Conservation (phyloP, 2,888 invertebrate species). For the Dysmachus trigonus region DNA sequence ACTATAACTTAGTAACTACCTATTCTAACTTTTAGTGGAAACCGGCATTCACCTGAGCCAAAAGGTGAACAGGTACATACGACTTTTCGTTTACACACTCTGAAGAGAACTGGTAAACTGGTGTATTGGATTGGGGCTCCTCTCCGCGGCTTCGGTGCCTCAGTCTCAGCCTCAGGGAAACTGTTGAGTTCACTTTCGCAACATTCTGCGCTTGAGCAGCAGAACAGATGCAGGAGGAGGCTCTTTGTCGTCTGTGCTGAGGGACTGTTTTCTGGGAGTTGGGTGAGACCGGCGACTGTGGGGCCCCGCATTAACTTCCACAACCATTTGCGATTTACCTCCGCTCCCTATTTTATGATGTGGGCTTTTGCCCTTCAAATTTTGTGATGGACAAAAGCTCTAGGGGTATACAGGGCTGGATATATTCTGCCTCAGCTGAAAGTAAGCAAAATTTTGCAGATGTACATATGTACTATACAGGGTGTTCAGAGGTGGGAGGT, state of each 20-base stretch:
- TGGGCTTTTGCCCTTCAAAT: neutral
- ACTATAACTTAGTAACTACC: too few species aligned
- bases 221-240: neutral
- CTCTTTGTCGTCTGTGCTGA: neutral
- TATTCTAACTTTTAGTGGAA: neutral
- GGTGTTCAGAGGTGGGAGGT: too few species aligned
- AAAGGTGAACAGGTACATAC: conserved; percentile 22
- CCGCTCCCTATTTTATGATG: neutral
- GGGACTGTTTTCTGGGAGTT: neutral
- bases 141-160: neutral
- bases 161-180: neutral
- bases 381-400: neutral
- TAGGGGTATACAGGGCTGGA: neutral
- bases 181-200: neutral
- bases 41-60: conserved; percentile 25
- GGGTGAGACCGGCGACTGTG: neutral
- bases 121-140: neutral
- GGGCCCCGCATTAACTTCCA: neutral
- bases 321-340: neutral
- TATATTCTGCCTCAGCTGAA: neutral
- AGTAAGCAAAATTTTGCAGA: neutral
- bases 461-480: too few species aligned
- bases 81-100: conserved; percentile 1
- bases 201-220: neutral
- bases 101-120: neutral